phyloP scores from a whole-genome alignment of 2,113 vertebrate genomes.

The Nibea coibor region DNA sequence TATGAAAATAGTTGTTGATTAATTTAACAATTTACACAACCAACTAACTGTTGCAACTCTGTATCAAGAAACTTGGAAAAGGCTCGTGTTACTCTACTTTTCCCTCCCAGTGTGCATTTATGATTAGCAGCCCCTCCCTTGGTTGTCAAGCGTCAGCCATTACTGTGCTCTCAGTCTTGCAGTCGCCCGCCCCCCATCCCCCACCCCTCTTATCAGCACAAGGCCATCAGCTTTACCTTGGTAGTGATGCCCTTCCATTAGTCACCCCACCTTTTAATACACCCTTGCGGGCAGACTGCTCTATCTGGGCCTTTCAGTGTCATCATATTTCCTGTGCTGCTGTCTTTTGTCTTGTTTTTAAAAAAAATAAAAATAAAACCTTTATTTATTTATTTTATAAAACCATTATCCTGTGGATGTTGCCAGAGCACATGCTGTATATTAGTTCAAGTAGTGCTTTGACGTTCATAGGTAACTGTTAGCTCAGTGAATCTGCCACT shows the following conservation, averaged over 20 bases:
- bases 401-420: constrained; percentile 13
- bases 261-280: constrained; percentile 40
- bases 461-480: constrained; percentile 3
- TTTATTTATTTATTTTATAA: not conserved
- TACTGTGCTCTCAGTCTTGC: constrained; percentile 55
- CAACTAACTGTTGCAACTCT: too few relatives aligned
- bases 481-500: constrained; percentile 12
- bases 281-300: constrained; percentile 35
- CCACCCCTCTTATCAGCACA: constrained; percentile 29
- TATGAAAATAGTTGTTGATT: too few relatives aligned
- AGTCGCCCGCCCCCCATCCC: not conserved
- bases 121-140: constrained; percentile 14
- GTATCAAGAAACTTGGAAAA: constrained; percentile 22
- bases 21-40: too few relatives aligned
- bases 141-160: constrained; percentile 36
- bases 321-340: constrained; percentile 29
- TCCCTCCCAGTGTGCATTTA: constrained; percentile 4
- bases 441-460: constrained; percentile 1
- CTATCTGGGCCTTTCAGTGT: constrained; percentile 26
- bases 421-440: not conserved
- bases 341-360: constrained; percentile 9
- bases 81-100: constrained; percentile 18
- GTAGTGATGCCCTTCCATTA: constrained; percentile 66
- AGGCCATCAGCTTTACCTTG: constrained; percentile 65
- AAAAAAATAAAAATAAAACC: not conserved